Conservation (phyloP, 2,797 vertebrate genomes). For the Monodelphis domestica region DNA sequence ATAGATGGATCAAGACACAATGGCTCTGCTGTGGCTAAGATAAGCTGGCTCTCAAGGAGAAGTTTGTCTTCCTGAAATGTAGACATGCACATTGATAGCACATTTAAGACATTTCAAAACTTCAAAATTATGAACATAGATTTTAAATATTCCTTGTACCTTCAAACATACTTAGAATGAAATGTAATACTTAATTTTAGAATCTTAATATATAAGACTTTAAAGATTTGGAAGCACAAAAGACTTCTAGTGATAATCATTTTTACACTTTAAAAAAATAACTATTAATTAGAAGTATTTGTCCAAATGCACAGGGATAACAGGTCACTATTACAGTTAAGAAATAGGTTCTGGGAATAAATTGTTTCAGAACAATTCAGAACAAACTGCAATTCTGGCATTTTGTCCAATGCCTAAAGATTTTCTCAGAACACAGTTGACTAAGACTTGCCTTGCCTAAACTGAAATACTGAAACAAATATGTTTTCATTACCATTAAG, state of each 20-base stretch:
- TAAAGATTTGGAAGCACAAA: conserved; percentile 19
- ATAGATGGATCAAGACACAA: conserved; percentile 98
- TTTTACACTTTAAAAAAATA: not conserved
- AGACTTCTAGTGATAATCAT: conserved; percentile 17
- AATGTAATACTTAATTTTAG: conserved; percentile 9
- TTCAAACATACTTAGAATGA: conserved; percentile 12
- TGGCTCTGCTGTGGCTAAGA: conserved; percentile 97
- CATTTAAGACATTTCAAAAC: conserved; percentile 15
- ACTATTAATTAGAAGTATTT: conserved; percentile 15
- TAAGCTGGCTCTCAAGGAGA: conserved; percentile 96
- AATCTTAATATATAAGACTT: not conserved
- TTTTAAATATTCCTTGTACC: conserved; percentile 18
- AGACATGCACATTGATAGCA: conserved; percentile 11
- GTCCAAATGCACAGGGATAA: not conserved
- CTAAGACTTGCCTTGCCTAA: not conserved
- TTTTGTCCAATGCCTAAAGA: not conserved
- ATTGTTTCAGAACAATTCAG: not conserved
- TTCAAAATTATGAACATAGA: not conserved
- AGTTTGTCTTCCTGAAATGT: conserved; percentile 95
- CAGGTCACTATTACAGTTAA: not conserved
- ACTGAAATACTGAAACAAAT: not conserved
- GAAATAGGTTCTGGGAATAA: not conserved
- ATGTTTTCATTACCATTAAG: not conserved
- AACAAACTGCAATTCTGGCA: not conserved
- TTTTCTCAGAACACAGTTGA: not conserved